A percentile compares a stretch with the other conserved stretches of the same genome.
Evolutionary conservation across 2,888 invertebrate species (phyloP).

Genomic region (Leuctra nigra): DNA sequence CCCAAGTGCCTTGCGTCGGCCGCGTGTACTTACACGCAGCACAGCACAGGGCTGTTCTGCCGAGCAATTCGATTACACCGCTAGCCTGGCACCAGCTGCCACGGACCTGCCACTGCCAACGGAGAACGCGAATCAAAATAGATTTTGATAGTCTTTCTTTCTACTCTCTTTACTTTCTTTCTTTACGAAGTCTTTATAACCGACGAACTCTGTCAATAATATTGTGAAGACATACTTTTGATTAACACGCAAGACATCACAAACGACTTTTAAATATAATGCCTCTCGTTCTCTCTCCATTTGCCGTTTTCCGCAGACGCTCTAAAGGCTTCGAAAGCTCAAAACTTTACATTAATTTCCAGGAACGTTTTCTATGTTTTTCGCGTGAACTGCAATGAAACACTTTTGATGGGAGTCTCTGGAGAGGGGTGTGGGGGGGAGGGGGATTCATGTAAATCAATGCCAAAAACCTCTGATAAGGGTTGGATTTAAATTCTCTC

Average conservation of each 20-base stretch:
- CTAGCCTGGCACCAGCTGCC: constrained; percentile 6
- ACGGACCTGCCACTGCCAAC: constrained; percentile 3
- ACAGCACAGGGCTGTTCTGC: background rate
- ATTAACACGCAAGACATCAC: background rate
- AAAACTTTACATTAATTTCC: background rate
- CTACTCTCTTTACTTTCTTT: background rate
- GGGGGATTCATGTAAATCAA: background rate
- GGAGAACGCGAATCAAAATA: constrained; percentile 15
- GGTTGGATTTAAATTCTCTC: background rate
- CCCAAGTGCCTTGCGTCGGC: background rate
- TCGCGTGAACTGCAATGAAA: background rate
- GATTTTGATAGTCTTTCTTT: constrained; percentile 18
- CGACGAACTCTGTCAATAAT: background rate
- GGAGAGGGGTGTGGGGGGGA: no score
- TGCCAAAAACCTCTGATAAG: background rate
- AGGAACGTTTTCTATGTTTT: no score
- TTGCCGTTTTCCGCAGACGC: no score
- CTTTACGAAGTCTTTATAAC: background rate
- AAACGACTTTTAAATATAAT: background rate
- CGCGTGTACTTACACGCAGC: no score
- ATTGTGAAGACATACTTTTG: background rate
- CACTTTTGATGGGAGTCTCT: no score
- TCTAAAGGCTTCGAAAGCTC: no score
- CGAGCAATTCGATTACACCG: background rate
- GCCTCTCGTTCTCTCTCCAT: background rate